Percentiles rank a stretch among this genome's conserved stretches.
phyloP scores from a whole-genome alignment of 1,140 invertebrate genomes.

The Philaenus spumarius region DNA sequence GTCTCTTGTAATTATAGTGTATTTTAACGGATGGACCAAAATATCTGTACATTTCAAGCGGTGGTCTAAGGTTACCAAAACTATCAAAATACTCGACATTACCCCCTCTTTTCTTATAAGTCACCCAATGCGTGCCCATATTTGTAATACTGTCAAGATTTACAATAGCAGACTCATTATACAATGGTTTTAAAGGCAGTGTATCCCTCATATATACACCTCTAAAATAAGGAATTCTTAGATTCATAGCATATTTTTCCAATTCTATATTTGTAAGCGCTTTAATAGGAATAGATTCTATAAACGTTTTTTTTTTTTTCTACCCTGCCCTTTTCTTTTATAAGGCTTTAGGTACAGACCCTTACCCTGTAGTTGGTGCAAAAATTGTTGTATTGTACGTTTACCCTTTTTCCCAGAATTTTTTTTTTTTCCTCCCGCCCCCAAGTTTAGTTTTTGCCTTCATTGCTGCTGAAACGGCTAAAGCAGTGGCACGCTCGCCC shows the following conservation, averaged over 20 bases:
- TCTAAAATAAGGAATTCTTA: conserved; percentile 19
- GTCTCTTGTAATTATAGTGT: conserved; percentile 10
- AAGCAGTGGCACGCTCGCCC: conserved; percentile 35
- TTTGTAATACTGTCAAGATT: conserved; percentile 31
- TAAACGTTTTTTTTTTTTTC: neutral
- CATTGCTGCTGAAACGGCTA: conserved; percentile 32
- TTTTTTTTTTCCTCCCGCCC: conserved; percentile 29
- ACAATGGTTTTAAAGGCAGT: conserved; percentile 22
- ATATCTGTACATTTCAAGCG: conserved; percentile 1
- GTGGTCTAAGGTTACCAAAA: conserved; percentile 7
- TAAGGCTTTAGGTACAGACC: conserved; percentile 17
- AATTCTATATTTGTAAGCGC: conserved; percentile 12
- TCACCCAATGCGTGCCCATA: conserved; percentile 35
- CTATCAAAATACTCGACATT: conserved; percentile 15
- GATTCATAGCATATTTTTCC: neutral
- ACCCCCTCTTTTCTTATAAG: conserved; percentile 30
- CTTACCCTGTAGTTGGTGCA: conserved; percentile 11
- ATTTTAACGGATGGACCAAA: neutral
- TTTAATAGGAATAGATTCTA: conserved; percentile 2
- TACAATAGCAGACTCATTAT: conserved; percentile 31
- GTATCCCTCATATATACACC: conserved; percentile 23
- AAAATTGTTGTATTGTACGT: neutral
- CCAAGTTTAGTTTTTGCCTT: conserved; percentile 35
- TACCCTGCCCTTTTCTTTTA: conserved; percentile 7
- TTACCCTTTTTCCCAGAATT: conserved; percentile 12